Evolutionary conservation across 2,797 vertebrate genomes (phyloP).

Genomic region (Vespertilio murinus): DNA sequence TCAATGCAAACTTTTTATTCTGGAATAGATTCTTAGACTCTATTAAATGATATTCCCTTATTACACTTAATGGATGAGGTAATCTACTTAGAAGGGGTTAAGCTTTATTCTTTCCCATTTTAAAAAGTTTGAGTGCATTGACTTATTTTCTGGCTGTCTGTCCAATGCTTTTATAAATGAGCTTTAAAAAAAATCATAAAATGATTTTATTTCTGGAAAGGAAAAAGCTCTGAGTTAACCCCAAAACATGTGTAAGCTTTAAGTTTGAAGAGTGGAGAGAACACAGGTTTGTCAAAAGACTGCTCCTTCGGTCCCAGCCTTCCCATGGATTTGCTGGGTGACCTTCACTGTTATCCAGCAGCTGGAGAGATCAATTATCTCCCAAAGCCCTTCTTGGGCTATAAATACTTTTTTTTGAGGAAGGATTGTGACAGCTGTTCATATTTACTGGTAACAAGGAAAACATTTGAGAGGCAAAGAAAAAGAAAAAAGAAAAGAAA

Average conservation of each 20-base stretch:
- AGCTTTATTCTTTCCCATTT: neutral
- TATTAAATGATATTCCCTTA: neutral
- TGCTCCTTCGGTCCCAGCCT: neutral
- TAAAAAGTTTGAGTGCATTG: neutral
- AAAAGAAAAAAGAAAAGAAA: neutral
- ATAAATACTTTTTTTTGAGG: neutral
- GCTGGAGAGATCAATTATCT: neutral
- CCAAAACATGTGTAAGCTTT: neutral
- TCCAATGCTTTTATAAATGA: neutral
- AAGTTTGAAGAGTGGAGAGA: neutral
- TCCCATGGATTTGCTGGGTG: neutral
- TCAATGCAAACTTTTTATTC: neutral
- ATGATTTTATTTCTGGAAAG: neutral
- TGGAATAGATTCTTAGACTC: neutral
- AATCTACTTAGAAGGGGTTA: neutral
- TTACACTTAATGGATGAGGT: neutral
- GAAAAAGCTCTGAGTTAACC: neutral
- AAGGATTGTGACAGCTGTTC: neutral
- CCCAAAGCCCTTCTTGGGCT: neutral
- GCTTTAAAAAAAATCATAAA: constrained; percentile 8
- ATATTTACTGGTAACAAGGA: constrained; percentile 12
- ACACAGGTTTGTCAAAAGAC: neutral
- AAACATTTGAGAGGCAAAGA: neutral
- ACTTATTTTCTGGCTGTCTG: neutral
- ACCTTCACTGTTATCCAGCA: neutral